Evolutionary conservation across 2,888 invertebrate species (phyloP).

Genomic region (Pemphredon lugubris): DNA sequence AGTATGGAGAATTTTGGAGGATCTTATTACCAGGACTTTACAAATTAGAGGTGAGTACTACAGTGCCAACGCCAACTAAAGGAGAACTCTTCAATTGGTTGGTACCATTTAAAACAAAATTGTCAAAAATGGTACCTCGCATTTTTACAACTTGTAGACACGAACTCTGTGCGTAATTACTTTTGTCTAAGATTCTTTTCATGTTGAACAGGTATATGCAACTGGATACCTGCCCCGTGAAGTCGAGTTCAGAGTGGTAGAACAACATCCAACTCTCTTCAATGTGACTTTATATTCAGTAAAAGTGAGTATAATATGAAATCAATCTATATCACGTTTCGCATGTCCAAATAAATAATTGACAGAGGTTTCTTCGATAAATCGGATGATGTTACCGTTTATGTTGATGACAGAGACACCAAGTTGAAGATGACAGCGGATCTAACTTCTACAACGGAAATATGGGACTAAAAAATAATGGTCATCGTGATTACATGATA

Average conservation of each 20-base stretch:
- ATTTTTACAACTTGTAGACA: background rate
- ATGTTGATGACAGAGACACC: constrained; percentile 56
- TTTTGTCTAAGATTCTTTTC: no score
- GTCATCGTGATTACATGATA: constrained; percentile 75
- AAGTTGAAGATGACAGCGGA: constrained; percentile 61
- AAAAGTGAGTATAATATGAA: constrained; percentile 84
- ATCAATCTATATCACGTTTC: no score
- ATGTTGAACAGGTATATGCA: constrained; percentile 87
- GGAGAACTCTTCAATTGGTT: no score
- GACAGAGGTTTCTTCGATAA: background rate
- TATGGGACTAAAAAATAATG: constrained; percentile 67
- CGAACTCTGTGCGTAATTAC: background rate
- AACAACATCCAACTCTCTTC: constrained; percentile 91
- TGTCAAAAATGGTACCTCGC: no score
- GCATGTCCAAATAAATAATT: background rate
- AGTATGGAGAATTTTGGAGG: constrained; percentile 97
- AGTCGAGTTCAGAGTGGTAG: constrained; percentile 92
- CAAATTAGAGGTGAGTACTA: constrained; percentile 90
- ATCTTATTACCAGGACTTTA: constrained; percentile 94
- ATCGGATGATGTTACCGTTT: background rate
- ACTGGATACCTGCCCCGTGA: constrained; percentile 92
- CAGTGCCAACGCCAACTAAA: no score
- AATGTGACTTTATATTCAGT: constrained; percentile 91
- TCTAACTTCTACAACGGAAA: constrained; percentile 67
- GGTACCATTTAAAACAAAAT: no score